Evolutionary conservation across 2,888 invertebrate species (phyloP).

Genomic region (Synergus gifuensis): DNA sequence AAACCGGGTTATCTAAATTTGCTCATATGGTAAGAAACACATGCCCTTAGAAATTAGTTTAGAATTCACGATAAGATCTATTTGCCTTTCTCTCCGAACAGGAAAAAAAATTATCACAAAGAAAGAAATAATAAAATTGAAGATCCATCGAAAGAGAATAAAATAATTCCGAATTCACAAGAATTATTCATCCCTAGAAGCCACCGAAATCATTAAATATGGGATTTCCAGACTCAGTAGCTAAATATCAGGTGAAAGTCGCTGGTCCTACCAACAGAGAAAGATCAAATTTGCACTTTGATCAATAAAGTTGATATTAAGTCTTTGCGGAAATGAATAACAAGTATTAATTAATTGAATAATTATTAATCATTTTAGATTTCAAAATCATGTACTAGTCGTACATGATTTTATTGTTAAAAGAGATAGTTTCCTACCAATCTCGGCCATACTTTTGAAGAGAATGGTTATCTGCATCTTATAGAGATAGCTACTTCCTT

Average conservation of each 20-base stretch:
- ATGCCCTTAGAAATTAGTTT: too few species aligned
- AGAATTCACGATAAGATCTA: too few species aligned
- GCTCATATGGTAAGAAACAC: too few species aligned
- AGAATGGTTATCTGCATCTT: conserved; percentile 17
- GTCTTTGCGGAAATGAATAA: too few species aligned
- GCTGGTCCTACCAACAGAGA: conserved; percentile 2
- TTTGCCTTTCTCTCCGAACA: too few species aligned
- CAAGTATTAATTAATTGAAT: too few species aligned
- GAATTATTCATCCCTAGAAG: neutral
- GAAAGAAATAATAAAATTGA: too few species aligned
- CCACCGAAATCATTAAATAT: neutral
- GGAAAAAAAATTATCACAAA: too few species aligned
- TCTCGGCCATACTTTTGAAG: conserved; percentile 9
- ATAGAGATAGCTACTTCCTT: conserved; percentile 7
- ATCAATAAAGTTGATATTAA: too few species aligned
- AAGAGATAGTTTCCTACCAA: conserved; percentile 3
- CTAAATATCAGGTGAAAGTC: neutral
- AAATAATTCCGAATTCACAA: neutral
- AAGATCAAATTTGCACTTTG: too few species aligned
- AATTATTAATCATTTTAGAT: neutral
- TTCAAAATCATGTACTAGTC: neutral
- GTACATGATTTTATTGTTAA: neutral
- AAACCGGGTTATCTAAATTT: too few species aligned
- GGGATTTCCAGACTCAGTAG: neutral
- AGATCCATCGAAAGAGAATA: neutral